Base-by-base conservation (phyloP, 2,113 vertebrate species). In the Rhizomys pruinosus region DNA sequence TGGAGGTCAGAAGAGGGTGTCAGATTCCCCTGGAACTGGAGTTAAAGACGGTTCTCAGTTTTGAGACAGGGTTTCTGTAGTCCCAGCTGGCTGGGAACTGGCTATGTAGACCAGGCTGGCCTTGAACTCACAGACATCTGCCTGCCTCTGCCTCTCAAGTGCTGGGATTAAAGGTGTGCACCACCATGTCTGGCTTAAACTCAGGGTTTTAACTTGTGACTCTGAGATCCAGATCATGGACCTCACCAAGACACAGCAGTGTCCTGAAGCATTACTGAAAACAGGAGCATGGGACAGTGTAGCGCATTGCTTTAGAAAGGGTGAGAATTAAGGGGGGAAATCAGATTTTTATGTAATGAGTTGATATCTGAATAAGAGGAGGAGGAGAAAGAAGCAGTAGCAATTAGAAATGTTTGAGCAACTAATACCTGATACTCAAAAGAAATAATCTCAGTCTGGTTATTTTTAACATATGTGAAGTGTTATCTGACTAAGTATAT, bases 401-500 rank as follows among this genome's bases (percentile, higher is more conserved):
- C 59, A 78, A 15, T 39, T 92, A n/a, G 76, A 92, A 78, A 55
- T 66, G 7, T 81, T 84, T 89, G 57, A 78, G 42, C 20, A 72
- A 25, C 25, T 59, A 72, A 64, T 91, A 11, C 72, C 90, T 88
- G 63, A 20, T 71, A 80, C 44, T 92, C 52, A 87, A 57, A 90
- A 69, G 71, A 59, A 91, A 55, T 57, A 22, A 81, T 84, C n/a
- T 52, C 16, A 25, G 19, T 64, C 29, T 16, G 19, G 85, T 72
- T 55, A 7, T 52, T 52, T 52, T 52, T 52, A 85, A 39, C 74
- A 72, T 85, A 42, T 16, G 74, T 71, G 15, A 81, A 85, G 34
- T 90, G 4, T 92, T 71, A 76, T 37, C 77, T 93, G 34, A 55
- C 74, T 95, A 91, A 88, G 42, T 92, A 23, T 69, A 90, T 59